Conservation (phyloP, 2,888 invertebrate species). For the Drosophila sordidula region DNA sequence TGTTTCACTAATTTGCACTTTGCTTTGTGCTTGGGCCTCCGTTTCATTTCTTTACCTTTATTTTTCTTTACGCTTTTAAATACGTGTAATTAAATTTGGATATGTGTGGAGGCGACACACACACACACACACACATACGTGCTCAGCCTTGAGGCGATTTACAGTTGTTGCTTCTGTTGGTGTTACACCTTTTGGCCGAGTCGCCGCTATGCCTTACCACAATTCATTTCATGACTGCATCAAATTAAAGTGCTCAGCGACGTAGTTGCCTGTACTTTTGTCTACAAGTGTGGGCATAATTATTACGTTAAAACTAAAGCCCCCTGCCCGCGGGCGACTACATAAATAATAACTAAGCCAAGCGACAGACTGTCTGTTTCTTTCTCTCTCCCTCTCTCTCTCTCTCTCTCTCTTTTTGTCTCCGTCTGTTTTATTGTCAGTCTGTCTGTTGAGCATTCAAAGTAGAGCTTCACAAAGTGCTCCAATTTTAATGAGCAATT, state of each 20-base stretch:
- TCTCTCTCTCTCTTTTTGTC: background rate
- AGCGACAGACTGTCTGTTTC: constrained; percentile 3
- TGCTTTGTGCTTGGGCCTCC: constrained; percentile 60
- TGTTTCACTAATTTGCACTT: constrained; percentile 80
- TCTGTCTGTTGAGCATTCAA: constrained; percentile 1
- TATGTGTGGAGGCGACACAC: constrained; percentile 35
- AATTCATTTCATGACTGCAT: constrained; percentile 67
- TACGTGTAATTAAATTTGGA: constrained; percentile 80
- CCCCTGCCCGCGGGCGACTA: constrained; percentile 4
- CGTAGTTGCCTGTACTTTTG: constrained; percentile 19
- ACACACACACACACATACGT: constrained; percentile 27
- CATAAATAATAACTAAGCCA: constrained; percentile 29
- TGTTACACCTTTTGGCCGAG: constrained; percentile 5
- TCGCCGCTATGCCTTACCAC: constrained; percentile 1
- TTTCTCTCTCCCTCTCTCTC: background rate
- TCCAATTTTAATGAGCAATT: constrained; percentile 73
- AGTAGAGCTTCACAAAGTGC: constrained; percentile 27
- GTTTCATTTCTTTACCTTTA: constrained; percentile 25
- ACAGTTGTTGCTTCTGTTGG: constrained; percentile 13
- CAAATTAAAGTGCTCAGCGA: constrained; percentile 69
- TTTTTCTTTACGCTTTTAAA: constrained; percentile 66
- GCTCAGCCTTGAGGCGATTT: constrained; percentile 57
- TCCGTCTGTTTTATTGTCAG: background rate
- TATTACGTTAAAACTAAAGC: constrained; percentile 55
- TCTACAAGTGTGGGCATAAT: constrained; percentile 52